Conservation (phyloP, 2,797 vertebrate genomes). For the Pogoniulus pusillus region DNA sequence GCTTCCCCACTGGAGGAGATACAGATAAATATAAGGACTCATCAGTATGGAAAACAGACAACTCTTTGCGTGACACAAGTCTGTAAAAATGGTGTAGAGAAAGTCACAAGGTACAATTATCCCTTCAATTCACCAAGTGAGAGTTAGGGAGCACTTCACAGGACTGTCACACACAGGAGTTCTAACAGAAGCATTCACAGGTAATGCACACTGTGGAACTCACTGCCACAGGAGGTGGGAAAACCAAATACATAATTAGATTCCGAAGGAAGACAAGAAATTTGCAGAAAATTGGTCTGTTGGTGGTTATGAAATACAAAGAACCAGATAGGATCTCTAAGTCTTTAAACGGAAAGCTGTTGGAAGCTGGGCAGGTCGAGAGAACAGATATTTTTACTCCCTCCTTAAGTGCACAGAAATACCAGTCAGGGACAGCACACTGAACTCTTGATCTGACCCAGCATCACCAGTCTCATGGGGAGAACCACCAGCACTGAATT, state of each 20-base stretch:
- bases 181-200: background rate
- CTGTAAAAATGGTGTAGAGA: background rate
- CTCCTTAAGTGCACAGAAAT: background rate
- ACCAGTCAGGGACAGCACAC: background rate
- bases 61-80: background rate
- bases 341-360: background rate
- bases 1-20: background rate
- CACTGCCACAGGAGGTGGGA: background rate
- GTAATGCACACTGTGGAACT: background rate
- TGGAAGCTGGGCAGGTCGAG: fast-evolving
- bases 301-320: background rate
- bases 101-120: background rate
- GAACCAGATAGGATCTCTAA: background rate
- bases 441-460: background rate
- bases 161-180: background rate
- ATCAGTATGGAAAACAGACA: background rate
- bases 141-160: background rate
- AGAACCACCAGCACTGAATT: background rate
- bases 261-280: background rate
- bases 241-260: background rate
- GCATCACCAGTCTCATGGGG: no score
- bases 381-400: background rate
- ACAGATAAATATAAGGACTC: background rate
- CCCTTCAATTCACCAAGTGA: background rate
- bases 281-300: background rate